A percentile compares a stretch with the other conserved stretches of the same genome.
Evolutionary conservation across 2,888 invertebrate species (phyloP).

Genomic region (Adela reaumurella): DNA sequence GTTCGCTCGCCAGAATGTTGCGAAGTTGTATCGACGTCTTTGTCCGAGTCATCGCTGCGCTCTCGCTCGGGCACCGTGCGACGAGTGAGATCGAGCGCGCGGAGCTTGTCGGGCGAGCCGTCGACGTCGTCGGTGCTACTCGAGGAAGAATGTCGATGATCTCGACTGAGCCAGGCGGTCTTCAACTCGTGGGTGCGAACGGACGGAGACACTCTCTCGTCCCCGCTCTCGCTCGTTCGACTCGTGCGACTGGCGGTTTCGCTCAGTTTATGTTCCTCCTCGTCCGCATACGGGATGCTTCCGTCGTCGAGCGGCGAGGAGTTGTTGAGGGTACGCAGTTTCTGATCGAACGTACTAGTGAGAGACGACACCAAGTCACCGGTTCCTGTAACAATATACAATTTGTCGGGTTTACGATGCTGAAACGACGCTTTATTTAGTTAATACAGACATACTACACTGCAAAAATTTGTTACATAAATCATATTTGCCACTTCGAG

Average conservation of each 20-base stretch:
- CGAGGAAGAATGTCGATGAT: conserved; percentile 34
- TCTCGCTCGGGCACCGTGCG: conserved; percentile 51
- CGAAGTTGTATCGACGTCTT: conserved; percentile 71
- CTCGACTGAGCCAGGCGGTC: conserved; percentile 44
- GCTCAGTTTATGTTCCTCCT: conserved; percentile 55
- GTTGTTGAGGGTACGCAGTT: conserved; percentile 70
- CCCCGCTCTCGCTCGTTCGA: conserved; percentile 21
- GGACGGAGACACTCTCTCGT: conserved; percentile 20
- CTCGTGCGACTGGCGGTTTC: conserved; percentile 19
- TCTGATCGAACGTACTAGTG: conserved; percentile 82
- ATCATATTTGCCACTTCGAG: too few relatives aligned
- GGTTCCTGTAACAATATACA: conserved; percentile 66
- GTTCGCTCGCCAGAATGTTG: conserved; percentile 30
- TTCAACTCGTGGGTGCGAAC: conserved; percentile 35
- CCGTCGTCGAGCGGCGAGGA: conserved; percentile 63
- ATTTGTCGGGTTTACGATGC: neutral
- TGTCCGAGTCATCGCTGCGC: conserved; percentile 75
- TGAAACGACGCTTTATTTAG: too few relatives aligned
- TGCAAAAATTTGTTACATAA: too few relatives aligned
- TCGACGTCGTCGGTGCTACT: conserved; percentile 29
- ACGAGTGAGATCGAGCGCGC: too few relatives aligned
- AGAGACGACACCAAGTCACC: conserved; percentile 79
- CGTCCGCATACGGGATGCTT: conserved; percentile 70
- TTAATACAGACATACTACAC: too few relatives aligned
- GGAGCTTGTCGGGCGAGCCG: conserved; percentile 35